phyloP scores from a whole-genome alignment of 2,888 invertebrate species.

The Biston betularia region DNA sequence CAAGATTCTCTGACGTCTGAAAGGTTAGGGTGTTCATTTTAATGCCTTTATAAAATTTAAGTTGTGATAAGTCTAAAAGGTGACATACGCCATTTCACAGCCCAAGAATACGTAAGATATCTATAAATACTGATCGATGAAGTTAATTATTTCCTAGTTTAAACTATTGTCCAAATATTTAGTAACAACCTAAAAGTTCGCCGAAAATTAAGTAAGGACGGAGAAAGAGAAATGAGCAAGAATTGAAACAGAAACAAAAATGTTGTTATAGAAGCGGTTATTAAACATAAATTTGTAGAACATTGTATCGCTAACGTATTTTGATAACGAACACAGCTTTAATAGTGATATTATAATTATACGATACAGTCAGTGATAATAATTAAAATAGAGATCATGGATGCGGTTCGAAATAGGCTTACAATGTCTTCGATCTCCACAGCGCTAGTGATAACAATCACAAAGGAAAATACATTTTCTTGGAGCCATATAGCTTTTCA shows the following conservation, averaged over 20 bases:
- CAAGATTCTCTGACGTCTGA: constrained; percentile 13
- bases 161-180: constrained; percentile 24
- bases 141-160: constrained; percentile 24
- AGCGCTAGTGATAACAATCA: neutral
- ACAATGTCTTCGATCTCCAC: neutral
- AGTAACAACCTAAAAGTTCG: constrained; percentile 44
- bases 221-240: constrained; percentile 75
- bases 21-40: constrained; percentile 4
- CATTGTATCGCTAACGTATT: constrained; percentile 45
- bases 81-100: constrained; percentile 42
- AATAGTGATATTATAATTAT: constrained; percentile 60
- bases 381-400: constrained; percentile 23
- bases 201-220: constrained; percentile 74
- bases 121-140: constrained; percentile 37
- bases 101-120: constrained; percentile 43
- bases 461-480: too few species aligned
- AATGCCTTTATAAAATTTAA: constrained; percentile 35
- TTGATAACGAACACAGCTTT: constrained; percentile 66
- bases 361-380: constrained; percentile 44
- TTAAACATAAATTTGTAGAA: constrained; percentile 28
- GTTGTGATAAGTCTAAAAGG: constrained; percentile 16
- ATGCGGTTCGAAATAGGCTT: neutral
- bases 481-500: too few species aligned
- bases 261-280: constrained; percentile 31
- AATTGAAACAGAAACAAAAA: constrained; percentile 49